Conservation (phyloP, 2,888 invertebrate species). For the Lydus trimaculatus region DNA sequence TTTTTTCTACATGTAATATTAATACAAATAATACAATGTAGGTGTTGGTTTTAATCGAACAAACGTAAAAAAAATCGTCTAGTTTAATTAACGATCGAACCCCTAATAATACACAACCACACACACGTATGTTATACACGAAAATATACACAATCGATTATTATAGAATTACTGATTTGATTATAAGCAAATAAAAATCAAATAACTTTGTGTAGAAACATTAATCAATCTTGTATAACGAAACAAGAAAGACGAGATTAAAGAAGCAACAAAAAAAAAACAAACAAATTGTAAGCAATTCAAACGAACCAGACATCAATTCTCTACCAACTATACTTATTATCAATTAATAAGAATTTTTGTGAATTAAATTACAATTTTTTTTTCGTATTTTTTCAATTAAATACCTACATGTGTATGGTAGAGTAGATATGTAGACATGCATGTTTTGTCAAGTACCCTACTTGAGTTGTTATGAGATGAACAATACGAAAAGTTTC, state of each 20-base stretch:
- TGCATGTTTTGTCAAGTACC: background rate
- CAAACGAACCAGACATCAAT: background rate
- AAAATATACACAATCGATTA: slow-evolving; percentile 15
- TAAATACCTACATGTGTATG: too few species aligned
- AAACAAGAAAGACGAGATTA: slow-evolving; percentile 3
- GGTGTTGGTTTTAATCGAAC: slow-evolving; percentile 6
- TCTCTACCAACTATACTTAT: background rate
- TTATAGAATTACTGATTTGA: slow-evolving; percentile 17
- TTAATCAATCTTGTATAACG: slow-evolving; percentile 28
- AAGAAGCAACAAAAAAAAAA: background rate
- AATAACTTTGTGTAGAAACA: slow-evolving; percentile 18
- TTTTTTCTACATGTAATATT: background rate
- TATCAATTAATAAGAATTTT: background rate
- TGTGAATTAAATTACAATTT: background rate
- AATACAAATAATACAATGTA: background rate
- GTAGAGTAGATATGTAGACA: too few species aligned
- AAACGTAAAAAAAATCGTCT: background rate
- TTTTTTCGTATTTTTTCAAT: background rate
- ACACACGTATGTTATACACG: background rate
- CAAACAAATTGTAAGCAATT: background rate
- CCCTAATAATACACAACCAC: slow-evolving; percentile 1
- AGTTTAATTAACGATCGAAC: slow-evolving; percentile 12
- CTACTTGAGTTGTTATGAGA: background rate
- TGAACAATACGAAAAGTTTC: background rate
- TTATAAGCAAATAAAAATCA: slow-evolving; percentile 30